Percentiles rank a stretch among this genome's conserved stretches.
Evolutionary conservation across 2,888 invertebrate species (phyloP).

Genomic region (Sminthurinus aureus): DNA sequence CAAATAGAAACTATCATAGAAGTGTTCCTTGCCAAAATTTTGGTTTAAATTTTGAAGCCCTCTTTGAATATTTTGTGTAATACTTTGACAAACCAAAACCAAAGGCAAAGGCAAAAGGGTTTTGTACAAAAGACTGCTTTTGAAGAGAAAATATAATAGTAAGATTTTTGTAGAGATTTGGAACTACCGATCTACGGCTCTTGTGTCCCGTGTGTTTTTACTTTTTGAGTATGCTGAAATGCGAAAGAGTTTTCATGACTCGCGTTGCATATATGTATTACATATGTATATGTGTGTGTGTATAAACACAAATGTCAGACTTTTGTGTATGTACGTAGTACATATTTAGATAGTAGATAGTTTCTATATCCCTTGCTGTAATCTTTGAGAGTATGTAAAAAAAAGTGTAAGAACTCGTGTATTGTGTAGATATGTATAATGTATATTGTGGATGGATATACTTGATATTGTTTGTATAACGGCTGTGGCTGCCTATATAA

Average conservation of each 20-base stretch:
- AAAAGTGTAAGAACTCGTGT: no score
- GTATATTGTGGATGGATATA: constrained; percentile 8
- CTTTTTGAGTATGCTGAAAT: no score
- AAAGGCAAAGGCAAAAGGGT: background rate
- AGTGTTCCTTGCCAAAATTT: no score
- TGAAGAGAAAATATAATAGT: background rate
- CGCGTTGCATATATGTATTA: background rate
- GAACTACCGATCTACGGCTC: background rate
- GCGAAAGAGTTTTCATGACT: background rate
- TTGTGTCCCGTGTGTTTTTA: background rate
- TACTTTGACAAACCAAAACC: no score
- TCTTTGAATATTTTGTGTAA: no score
- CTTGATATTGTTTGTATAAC: constrained; percentile 39
- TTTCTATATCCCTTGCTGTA: no score
- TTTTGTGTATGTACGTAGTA: no score
- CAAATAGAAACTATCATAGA: no score
- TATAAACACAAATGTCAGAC: background rate
- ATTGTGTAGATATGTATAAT: background rate
- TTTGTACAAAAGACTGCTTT: background rate
- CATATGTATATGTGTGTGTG: background rate
- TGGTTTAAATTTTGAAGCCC: no score
- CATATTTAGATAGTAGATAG: no score
- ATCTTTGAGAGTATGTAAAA: background rate
- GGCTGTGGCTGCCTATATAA: constrained; percentile 21
- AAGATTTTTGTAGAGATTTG: background rate